Evolutionary conservation across 2,113 vertebrate genomes (phyloP), one percentile per base, ranked within the genome.

Genomic region (Rattus norvegicus): DNA sequence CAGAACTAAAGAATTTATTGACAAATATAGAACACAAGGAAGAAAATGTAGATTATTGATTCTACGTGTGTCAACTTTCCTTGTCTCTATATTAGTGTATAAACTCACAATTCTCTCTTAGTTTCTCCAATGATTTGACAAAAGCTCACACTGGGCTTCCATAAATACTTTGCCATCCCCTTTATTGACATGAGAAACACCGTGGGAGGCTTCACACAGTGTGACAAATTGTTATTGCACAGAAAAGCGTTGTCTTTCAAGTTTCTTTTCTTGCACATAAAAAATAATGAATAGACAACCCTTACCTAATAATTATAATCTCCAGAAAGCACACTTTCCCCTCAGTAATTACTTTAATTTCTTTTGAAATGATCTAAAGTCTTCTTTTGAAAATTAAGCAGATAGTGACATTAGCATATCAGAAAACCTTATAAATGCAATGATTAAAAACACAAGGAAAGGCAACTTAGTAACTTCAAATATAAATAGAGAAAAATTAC

Each of bases 171-270:
- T 22, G 1, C 22, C 7, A 2, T 9, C 22, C 2, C 3, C 49
- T 75, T 91, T 54, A 91, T 97, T 91, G 88, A 91, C 75, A 91
- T 95, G 49, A 75, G 92, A 92, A 89, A 52, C 39, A 84, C 43
- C 75, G 39, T 28, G 47, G 24, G 47, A 88, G 1, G 16, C 9
- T 70, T 77, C 36, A 56, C 1, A 87, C 3, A 84, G 65, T 33
- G 69, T 70, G 72, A 84, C 61, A 92, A 93, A 92, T 13, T 39
- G 88, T 65, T 93, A 90, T 47, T 59, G 43, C 43, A 69, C 28
- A 8, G 43, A 20, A 69, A 90, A 83, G 54, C 20, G 39, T 56
- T 94, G 2, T 6, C 69, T 93, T 95, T 93, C 83, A 93, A 69
- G 16, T 80, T 85, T 93, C 33, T 92, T 43, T 6, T 79, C 63